Percentiles rank a stretch among this genome's conserved stretches.
Evolutionary conservation across 2,113 vertebrate species (phyloP).

Genomic region (Peromyscus leucopus): DNA sequence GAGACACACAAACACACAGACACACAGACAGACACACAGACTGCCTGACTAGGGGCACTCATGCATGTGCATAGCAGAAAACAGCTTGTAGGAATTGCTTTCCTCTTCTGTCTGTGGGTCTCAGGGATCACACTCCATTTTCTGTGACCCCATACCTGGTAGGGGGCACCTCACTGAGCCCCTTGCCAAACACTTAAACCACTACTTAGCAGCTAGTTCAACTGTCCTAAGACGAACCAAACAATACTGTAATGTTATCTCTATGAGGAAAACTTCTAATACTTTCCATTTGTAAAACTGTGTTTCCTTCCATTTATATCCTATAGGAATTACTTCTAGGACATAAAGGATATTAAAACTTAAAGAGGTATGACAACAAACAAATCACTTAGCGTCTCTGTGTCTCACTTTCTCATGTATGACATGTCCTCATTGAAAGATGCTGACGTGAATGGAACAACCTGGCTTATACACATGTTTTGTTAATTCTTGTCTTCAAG

Average conservation of each 20-base stretch:
- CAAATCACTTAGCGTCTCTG: background rate
- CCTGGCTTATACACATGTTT: background rate
- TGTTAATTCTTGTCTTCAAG: background rate
- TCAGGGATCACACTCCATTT: background rate
- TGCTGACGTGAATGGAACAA: background rate
- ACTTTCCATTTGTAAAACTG: background rate
- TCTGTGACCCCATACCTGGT: background rate
- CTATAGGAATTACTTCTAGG: background rate
- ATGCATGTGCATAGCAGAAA: background rate
- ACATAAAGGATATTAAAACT: background rate
- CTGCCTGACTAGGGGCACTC: background rate
- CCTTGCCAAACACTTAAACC: background rate
- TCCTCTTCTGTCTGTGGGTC: background rate
- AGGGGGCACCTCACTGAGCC: background rate
- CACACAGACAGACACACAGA: background rate
- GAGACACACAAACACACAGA: no score
- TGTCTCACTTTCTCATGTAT: background rate
- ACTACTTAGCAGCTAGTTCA: background rate
- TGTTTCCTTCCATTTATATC: background rate
- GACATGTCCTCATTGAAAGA: background rate
- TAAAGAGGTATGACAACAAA: background rate
- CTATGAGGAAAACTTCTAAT: background rate
- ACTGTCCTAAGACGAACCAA: background rate
- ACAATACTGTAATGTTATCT: background rate
- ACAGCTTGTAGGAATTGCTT: background rate